Evolutionary conservation across 2,113 vertebrate genomes (phyloP), one percentile per base, ranked within the genome.

Genomic region (Hemichromis elongatus): DNA sequence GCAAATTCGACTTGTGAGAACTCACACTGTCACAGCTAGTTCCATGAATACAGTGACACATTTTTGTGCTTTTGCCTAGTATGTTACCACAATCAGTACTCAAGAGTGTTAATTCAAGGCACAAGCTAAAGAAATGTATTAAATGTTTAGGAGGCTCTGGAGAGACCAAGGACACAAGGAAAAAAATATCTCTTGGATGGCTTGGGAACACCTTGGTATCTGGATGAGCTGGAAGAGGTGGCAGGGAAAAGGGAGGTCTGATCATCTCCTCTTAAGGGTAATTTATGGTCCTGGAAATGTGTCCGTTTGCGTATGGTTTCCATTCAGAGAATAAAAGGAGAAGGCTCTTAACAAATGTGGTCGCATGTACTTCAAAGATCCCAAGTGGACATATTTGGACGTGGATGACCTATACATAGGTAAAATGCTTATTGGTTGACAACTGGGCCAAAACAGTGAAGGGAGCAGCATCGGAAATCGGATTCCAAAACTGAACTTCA

Each of bases 391-490:
- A 61, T 35, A 3, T 61, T 61, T 61, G 57, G 19, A 61, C 5
- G 30, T 37, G 59, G 19, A 37, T 63, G 33, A 1, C 59, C 59
- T 37, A 37, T 63, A 37, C 59, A 1, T 37, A 13, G 19, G 19
- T 63, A 35, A 37, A 63, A 37, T 2, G 33, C 59, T 13, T 37
- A 66, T 21, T 66, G 59, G 59, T 63, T 21, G 59, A 37, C 33
- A 63, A 37, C 19, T 37, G 33, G 59, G 59, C 59, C 33, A 37
- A 37, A 63, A 63, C 10, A 63, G 33, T 33, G 19, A 63, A 63
- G 1, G 0, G 33, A 63, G 19, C 19, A 37, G 37, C 19, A 63
- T 18, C n/a, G 30, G 10, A n/a, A 35, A 35, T 63, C 59, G 0
- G 8, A 70, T 28, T 70, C 40, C 66, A 70, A 70, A 8, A 4